A percentile compares a stretch with the other conserved stretches of the same genome.
phyloP scores from a whole-genome alignment of 2,113 vertebrate genomes.

The Lasiurus borealis region DNA sequence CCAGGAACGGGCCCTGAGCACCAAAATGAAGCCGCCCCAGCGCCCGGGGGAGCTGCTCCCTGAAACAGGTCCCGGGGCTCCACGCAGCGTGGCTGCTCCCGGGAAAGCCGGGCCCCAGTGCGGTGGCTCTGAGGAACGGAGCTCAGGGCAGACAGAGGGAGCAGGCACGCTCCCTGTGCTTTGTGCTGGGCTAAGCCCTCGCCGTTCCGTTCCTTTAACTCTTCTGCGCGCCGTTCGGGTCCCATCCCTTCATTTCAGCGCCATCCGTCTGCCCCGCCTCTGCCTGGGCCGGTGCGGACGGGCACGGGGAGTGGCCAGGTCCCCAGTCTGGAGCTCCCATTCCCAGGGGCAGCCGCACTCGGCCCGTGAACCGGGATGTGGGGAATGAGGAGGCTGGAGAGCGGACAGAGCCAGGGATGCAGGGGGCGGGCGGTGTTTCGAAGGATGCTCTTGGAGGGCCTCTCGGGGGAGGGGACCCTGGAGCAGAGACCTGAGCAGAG shows the following conservation, averaged over 20 bases:
- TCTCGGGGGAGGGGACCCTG: neutral
- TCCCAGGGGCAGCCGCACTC: neutral
- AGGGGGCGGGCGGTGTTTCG: neutral
- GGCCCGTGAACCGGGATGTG: neutral
- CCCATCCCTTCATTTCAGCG: neutral
- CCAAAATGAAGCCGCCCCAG: slow-evolving; percentile 27
- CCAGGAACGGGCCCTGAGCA: neutral
- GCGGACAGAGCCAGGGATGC: neutral
- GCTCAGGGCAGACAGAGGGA: neutral
- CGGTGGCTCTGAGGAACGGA: neutral
- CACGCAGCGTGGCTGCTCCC: neutral
- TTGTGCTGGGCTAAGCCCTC: neutral
- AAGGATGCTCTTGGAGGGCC: neutral
- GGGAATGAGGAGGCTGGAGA: neutral
- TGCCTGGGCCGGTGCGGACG: fast-evolving
- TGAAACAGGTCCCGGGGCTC: neutral
- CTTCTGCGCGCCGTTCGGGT: neutral
- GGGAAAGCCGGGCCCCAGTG: neutral
- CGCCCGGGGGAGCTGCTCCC: neutral
- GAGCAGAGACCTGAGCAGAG: neutral
- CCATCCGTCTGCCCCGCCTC: fast-evolving
- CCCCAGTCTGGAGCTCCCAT: neutral
- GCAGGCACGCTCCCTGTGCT: neutral
- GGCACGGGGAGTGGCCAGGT: neutral
- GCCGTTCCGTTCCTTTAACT: neutral